These are phyloP conservation scores for Drosophila kanapiae DNA, from an alignment of 1,140 invertebrate genomes.

Conservation along the genomic window DNA sequence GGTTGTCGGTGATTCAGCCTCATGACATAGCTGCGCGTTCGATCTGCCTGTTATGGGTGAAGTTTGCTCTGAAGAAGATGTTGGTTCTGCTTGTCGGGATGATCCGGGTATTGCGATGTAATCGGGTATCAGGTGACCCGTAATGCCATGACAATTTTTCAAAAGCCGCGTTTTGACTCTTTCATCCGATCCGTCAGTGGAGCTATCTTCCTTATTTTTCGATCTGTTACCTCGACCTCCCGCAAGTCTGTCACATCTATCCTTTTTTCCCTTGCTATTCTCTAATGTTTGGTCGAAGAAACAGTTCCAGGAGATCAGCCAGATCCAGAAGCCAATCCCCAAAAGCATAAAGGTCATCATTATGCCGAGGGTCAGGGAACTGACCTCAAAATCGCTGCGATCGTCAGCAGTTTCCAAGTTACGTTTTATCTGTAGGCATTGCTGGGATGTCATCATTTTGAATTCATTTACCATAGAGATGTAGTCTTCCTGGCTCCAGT, in stretches of 20 bases:
- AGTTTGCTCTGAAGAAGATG: not conserved
- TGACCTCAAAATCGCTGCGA: slow-evolving; percentile 1
- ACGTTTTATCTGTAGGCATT: slow-evolving; percentile 27
- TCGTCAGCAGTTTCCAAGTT: slow-evolving; percentile 12
- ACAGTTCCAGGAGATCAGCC: slow-evolving; percentile 44
- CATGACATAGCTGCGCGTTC: not conserved
- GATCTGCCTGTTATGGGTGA: too few species aligned
- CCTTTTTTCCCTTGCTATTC: not conserved
- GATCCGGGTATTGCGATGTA: too few species aligned
- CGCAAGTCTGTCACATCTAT: not conserved
- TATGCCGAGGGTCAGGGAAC: slow-evolving; percentile 17
- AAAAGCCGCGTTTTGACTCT: not conserved
- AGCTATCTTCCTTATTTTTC: too few species aligned
- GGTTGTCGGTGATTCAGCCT: not conserved
- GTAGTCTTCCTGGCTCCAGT: not conserved
- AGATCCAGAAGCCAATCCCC: slow-evolving; percentile 37
- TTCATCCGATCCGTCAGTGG: too few species aligned
- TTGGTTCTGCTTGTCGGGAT: too few species aligned
- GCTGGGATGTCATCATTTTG: slow-evolving; percentile 23
- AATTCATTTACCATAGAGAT: not conserved
- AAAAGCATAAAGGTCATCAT: slow-evolving; percentile 40
- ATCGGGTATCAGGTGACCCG: too few species aligned
- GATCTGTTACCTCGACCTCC: not conserved
- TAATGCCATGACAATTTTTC: not conserved
- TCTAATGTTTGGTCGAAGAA: not conserved